Conservation (phyloP, 2,113 vertebrate species). For the Colaptes auratus region DNA sequence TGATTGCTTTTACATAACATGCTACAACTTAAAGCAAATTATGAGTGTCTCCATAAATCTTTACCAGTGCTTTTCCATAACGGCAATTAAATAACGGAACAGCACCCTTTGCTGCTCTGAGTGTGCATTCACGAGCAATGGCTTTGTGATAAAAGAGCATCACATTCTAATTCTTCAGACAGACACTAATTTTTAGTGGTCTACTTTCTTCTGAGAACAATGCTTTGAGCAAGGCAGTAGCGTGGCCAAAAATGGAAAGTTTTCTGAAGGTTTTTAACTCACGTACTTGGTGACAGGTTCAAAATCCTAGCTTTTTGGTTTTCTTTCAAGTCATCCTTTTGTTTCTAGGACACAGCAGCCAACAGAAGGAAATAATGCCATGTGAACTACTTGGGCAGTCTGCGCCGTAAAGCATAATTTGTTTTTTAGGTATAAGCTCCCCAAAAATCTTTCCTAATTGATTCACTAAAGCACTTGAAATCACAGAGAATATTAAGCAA, state of each 20-base stretch:
- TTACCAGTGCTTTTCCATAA: conserved; percentile 4
- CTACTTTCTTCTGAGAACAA: conserved; percentile 9
- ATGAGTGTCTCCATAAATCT: conserved; percentile 16
- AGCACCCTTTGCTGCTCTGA: background rate
- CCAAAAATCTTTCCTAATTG: background rate
- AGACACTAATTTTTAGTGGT: conserved; percentile 50
- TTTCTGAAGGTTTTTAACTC: conserved; percentile 20
- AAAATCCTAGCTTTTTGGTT: background rate
- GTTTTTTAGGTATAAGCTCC: background rate
- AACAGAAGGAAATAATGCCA: background rate
- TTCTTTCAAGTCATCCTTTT: background rate
- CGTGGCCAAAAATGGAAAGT: background rate
- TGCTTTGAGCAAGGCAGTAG: background rate
- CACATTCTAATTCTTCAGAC: conserved; percentile 43
- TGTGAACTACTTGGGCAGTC: background rate
- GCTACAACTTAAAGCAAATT: conserved; percentile 35
- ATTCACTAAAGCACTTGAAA: background rate
- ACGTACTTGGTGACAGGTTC: background rate
- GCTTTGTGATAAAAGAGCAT: conserved; percentile 35
- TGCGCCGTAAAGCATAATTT: background rate
- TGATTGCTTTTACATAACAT: conserved; percentile 24
- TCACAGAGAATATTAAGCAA: background rate
- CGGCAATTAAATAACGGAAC: conserved; percentile 19
- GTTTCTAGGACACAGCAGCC: background rate
- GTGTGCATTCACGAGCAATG: background rate